A percentile compares a stretch with the other conserved stretches of the same genome.
Conservation (phyloP, 2,888 invertebrate species). For the Troides helena region DNA sequence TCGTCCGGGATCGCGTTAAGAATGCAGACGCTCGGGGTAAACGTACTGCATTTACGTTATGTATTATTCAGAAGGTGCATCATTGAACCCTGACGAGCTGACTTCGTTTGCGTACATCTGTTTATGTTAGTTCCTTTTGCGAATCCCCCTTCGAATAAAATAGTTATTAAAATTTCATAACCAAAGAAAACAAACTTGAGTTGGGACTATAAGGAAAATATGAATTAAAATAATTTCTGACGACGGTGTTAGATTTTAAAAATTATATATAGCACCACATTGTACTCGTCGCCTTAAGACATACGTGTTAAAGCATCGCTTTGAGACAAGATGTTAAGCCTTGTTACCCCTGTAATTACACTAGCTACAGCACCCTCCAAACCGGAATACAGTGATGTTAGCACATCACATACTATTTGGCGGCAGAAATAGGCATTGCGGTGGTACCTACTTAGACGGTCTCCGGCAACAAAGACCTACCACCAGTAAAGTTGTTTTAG, state of each 20-base stretch:
- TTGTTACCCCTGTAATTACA: no score
- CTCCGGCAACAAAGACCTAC: no score
- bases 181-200: conserved; percentile 3
- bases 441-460: no score
- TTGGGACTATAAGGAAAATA: conserved; percentile 8
- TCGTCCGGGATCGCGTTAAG: conserved; percentile 42
- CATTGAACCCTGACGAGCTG: conserved; percentile 53
- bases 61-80: conserved; percentile 65
- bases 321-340: no score
- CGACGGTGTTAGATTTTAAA: not conserved
- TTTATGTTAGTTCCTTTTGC: conserved; percentile 40
- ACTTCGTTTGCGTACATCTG: conserved; percentile 39
- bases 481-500: no score
- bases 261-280: not conserved
- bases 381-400: no score
- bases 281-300: no score
- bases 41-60: conserved; percentile 53
- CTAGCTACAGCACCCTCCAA: no score
- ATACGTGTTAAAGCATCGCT: no score
- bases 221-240: not conserved
- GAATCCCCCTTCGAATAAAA: conserved; percentile 32
- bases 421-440: no score
- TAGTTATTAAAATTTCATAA: conserved; percentile 25
- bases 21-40: conserved; percentile 67
- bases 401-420: no score